A percentile compares a stretch with the other conserved stretches of the same genome.
phyloP scores from a whole-genome alignment of 64 coral and sea anemone genomes.

The Hydrozoanthus tunicans region DNA sequence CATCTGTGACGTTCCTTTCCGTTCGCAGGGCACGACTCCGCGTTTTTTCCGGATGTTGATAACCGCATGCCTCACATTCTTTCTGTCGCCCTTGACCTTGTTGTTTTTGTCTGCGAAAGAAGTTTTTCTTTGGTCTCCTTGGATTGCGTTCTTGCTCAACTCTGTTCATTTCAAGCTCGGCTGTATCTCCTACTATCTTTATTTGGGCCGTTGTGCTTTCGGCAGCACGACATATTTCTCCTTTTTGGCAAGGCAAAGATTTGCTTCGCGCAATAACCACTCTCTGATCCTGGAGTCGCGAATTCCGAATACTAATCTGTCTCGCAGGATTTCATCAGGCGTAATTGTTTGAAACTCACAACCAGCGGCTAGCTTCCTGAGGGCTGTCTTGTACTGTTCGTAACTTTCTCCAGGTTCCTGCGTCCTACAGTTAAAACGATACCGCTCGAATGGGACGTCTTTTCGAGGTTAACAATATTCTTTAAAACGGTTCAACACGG shows the following conservation, averaged over 20 bases:
- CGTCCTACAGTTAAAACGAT: not conserved
- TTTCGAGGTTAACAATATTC: not conserved
- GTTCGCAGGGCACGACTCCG: not conserved
- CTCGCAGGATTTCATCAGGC: not conserved
- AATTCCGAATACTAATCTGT: slow-evolving; percentile 1
- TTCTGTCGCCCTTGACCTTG: not conserved
- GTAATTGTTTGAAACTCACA: not conserved
- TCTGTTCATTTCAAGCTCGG: not conserved
- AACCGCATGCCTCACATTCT: not conserved
- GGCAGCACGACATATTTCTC: slow-evolving; percentile 7
- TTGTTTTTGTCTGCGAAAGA: not conserved
- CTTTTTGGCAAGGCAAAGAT: not conserved
- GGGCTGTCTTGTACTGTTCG: slow-evolving; percentile 1
- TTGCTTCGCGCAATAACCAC: not conserved
- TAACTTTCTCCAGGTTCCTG: slow-evolving; percentile 3
- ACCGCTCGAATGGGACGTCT: not conserved
- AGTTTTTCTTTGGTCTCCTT: not conserved
- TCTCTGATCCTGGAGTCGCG: slow-evolving; percentile 9
- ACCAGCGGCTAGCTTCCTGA: not conserved
- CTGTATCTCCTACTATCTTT: not conserved
- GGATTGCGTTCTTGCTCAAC: not conserved
- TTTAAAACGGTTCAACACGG: not conserved
- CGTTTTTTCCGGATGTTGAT: not conserved
- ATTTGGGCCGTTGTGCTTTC: slow-evolving; percentile 15
- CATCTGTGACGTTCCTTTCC: not conserved